Evolutionary conservation across 64 coral and sea anemone species (phyloP).

Genomic region (Platygyra sinensis): DNA sequence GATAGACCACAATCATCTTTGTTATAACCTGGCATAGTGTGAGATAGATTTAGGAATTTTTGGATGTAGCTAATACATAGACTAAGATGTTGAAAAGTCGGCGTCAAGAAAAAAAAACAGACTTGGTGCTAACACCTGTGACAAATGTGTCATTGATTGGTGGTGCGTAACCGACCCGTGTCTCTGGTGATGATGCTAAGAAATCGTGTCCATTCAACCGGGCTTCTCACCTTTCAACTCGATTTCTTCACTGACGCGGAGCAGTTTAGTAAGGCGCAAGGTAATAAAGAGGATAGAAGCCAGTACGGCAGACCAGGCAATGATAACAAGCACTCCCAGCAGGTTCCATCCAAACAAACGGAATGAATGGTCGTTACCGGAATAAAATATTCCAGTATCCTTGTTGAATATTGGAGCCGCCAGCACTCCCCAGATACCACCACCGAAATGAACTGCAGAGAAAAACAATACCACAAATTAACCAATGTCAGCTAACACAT

Average conservation of each 20-base stretch:
- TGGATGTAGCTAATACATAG: too few species aligned
- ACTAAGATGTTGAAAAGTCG: too few species aligned
- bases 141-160: too few species aligned
- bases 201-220: too few species aligned
- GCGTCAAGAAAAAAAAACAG: too few species aligned
- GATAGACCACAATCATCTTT: too few species aligned
- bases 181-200: too few species aligned
- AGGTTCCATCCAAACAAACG: constrained; percentile 78
- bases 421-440: constrained; percentile 86
- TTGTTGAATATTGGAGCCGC: constrained; percentile 70
- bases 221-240: constrained; percentile 76
- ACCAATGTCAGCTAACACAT: too few species aligned
- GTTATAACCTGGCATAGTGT: too few species aligned
- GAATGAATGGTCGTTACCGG: constrained; percentile 61
- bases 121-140: too few species aligned
- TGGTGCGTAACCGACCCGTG: too few species aligned
- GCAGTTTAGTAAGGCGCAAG: constrained; percentile 38
- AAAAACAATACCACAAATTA: constrained; percentile 1
- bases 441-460: constrained; percentile 83
- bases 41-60: too few species aligned
- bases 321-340: constrained; percentile 66
- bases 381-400: constrained; percentile 69
- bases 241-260: constrained; percentile 61
- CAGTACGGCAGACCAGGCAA: constrained; percentile 65
- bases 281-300: constrained; percentile 62